phyloP scores from a whole-genome alignment of 2,888 invertebrate species.

The Trilocha varians region DNA sequence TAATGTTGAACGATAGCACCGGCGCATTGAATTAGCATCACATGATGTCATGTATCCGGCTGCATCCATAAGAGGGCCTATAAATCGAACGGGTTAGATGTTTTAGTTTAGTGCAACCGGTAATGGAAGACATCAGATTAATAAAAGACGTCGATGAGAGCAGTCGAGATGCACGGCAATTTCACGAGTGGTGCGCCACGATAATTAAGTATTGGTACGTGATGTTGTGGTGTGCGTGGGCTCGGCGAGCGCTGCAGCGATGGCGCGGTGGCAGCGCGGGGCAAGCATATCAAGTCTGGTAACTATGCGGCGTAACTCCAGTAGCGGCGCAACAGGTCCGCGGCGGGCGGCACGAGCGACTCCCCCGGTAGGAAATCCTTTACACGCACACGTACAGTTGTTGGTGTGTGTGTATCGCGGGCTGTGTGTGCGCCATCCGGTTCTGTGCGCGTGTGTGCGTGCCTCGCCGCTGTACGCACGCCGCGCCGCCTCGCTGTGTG shows the following conservation, averaged over 20 bases:
- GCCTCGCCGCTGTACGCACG: constrained; percentile 22
- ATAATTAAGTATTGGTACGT: constrained; percentile 60
- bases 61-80: constrained; percentile 47
- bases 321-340: constrained; percentile 72
- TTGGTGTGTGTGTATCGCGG: constrained; percentile 4
- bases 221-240: constrained; percentile 50
- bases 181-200: constrained; percentile 59
- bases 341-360: constrained; percentile 41
- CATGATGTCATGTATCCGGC: constrained; percentile 62
- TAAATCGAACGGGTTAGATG: constrained; percentile 54
- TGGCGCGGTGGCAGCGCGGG: constrained; percentile 32
- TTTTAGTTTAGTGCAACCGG: constrained; percentile 54
- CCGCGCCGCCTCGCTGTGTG: constrained; percentile 35
- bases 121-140: constrained; percentile 61
- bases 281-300: constrained; percentile 68
- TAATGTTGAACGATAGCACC: constrained; percentile 42
- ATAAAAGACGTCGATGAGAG: constrained; percentile 60
- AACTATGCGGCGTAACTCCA: constrained; percentile 74
- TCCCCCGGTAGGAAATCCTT: constrained; percentile 67
- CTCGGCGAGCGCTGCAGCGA: constrained; percentile 11
- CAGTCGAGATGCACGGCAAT: constrained; percentile 57
- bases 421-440: constrained; percentile 67
- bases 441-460: constrained; percentile 53
- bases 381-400: constrained; percentile 50
- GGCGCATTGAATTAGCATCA: constrained; percentile 54